Conservation (phyloP, 2,888 invertebrate species). For the Aleiodes leptofemur region DNA sequence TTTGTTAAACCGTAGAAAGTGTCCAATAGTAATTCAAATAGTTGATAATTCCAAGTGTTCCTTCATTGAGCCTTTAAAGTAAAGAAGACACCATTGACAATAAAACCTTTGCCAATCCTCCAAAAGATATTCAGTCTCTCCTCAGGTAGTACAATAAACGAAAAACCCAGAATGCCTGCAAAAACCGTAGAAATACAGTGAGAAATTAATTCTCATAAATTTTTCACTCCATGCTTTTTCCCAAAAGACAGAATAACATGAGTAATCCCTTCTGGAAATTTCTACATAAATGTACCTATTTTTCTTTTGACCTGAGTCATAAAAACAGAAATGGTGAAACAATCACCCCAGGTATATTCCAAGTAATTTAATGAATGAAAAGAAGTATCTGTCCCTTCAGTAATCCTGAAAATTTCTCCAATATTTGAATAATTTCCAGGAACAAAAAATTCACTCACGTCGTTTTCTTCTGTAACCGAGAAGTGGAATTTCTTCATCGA, state of each 20-base stretch:
- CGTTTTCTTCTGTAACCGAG: not conserved
- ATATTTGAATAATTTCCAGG: not conserved
- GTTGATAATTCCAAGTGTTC: not conserved
- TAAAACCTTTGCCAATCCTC: not conserved
- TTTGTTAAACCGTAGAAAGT: not conserved
- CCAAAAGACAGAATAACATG: not conserved
- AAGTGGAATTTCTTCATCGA: constrained; percentile 33
- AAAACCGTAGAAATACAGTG: not conserved
- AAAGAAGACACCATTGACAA: not conserved
- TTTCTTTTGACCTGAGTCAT: constrained; percentile 1
- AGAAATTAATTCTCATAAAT: constrained; percentile 26
- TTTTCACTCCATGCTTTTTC: not conserved
- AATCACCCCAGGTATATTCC: constrained; percentile 9
- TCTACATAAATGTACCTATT: not conserved
- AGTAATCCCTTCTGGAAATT: constrained; percentile 14
- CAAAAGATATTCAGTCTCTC: not conserved
- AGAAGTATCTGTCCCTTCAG: not conserved
- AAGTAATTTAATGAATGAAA: not conserved
- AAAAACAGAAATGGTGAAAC: constrained; percentile 5
- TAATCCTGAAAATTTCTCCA: not conserved
- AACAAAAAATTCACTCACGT: constrained; percentile 14
- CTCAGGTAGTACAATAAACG: constrained; percentile 18
- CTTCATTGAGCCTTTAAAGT: not conserved
- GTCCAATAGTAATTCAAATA: not conserved
- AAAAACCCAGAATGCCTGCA: not conserved